phyloP scores from a whole-genome alignment of 2,113 vertebrate species.

The Caranx melampygus region DNA sequence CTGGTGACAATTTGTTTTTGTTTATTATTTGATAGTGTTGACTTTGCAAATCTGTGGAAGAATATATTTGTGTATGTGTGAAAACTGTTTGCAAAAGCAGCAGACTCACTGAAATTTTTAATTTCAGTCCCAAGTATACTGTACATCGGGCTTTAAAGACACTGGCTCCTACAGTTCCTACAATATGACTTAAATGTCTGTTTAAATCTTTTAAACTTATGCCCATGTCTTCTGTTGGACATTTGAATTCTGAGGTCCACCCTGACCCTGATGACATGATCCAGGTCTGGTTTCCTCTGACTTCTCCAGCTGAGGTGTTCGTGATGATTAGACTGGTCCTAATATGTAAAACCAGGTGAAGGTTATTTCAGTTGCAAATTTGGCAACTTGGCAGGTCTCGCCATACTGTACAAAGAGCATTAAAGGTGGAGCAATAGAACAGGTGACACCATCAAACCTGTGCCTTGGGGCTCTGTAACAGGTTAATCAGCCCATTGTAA shows the following conservation, averaged over 20 bases:
- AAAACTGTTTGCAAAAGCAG: not conserved
- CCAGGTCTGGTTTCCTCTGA: not conserved
- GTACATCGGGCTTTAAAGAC: not conserved
- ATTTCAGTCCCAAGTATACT: not conserved
- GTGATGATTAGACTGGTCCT: not conserved
- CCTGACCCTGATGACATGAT: not conserved
- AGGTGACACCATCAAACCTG: not conserved
- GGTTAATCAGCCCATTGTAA: constrained; percentile 13
- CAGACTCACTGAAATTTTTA: not conserved
- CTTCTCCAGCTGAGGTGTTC: not conserved
- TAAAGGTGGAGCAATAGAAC: not conserved
- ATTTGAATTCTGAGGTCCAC: not conserved
- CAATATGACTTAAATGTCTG: not conserved
- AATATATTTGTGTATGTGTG: not conserved
- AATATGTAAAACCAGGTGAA: not conserved
- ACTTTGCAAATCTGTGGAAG: not conserved
- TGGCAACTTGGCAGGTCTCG: not conserved
- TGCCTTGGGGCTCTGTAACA: not conserved
- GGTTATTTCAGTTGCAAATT: constrained; percentile 7
- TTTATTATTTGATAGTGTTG: not conserved
- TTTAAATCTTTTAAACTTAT: not conserved
- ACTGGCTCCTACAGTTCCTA: not conserved
- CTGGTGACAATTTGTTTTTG: too few species aligned
- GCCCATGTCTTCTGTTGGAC: not conserved
- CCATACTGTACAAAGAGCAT: not conserved